phyloP scores from a whole-genome alignment of 2,113 vertebrate species.

The Chelonoidis abingdonii region DNA sequence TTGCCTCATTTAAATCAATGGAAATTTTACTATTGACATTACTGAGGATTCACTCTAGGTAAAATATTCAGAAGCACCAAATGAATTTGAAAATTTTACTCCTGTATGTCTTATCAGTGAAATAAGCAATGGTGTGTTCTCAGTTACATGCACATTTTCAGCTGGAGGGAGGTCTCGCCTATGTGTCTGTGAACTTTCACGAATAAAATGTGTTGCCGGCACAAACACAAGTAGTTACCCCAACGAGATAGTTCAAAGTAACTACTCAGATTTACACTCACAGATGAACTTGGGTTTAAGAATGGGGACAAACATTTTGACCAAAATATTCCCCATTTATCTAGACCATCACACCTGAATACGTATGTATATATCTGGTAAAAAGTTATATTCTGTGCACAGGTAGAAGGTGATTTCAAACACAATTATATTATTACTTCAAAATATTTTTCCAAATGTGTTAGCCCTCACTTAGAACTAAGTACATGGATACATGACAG shows the following conservation, averaged over 20 bases:
- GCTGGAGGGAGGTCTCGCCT: background rate
- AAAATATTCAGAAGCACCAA: background rate
- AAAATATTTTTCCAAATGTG: background rate
- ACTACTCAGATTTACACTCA: background rate
- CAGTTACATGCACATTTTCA: background rate
- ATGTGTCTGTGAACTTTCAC: background rate
- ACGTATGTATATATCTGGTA: background rate
- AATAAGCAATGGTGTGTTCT: background rate
- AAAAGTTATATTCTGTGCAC: background rate
- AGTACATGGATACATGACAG: constrained; percentile 41
- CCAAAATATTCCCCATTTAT: background rate
- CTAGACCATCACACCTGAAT: background rate
- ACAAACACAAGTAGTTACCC: background rate
- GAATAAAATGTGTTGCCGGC: background rate
- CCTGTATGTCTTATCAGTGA: background rate
- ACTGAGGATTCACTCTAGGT: background rate
- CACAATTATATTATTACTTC: background rate
- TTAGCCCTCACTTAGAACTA: constrained; percentile 12
- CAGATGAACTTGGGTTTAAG: background rate
- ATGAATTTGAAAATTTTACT: background rate
- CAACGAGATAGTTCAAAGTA: background rate
- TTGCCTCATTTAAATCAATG: rapidly evolving
- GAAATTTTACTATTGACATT: background rate
- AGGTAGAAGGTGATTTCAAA: constrained; percentile 17
- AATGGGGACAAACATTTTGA: background rate